phyloP scores from a whole-genome alignment of 2,113 vertebrate genomes.

The Pteropus alecto region DNA sequence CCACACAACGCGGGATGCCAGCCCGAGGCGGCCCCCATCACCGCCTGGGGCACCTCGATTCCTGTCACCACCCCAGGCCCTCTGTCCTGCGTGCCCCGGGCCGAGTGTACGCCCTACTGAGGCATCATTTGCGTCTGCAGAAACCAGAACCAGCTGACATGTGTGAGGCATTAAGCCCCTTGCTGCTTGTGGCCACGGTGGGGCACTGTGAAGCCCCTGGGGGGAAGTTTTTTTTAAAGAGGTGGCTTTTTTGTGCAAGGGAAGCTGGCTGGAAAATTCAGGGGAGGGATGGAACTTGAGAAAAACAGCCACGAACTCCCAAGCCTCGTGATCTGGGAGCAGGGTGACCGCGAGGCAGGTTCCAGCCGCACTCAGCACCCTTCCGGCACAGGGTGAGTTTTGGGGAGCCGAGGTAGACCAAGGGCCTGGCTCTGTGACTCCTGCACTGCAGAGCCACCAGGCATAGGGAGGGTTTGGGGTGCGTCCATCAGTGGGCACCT shows the following conservation, averaged over 20 bases:
- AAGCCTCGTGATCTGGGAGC: neutral
- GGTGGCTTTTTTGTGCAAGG: neutral
- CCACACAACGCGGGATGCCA: too few species aligned
- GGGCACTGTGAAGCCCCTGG: neutral
- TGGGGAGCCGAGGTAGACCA: neutral
- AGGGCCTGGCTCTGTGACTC: neutral
- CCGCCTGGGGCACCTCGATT: neutral
- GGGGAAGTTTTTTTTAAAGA: neutral
- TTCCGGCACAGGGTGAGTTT: neutral
- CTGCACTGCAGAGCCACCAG: neutral
- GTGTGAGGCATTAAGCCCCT: neutral
- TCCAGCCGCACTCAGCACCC: neutral
- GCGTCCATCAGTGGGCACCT: neutral
- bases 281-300: neutral
- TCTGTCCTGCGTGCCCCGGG: neutral
- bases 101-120: neutral
- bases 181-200: neutral
- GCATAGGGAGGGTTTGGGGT: too few species aligned
- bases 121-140: neutral
- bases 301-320: neutral
- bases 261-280: neutral
- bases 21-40: neutral
- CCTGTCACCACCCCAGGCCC: too few species aligned
- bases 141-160: conserved; percentile 2
- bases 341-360: rapidly evolving